Evolutionary conservation across 37 sponge, comb jelly and placozoan species (phyloP).

Genomic region (Hexactinellida sp.): DNA sequence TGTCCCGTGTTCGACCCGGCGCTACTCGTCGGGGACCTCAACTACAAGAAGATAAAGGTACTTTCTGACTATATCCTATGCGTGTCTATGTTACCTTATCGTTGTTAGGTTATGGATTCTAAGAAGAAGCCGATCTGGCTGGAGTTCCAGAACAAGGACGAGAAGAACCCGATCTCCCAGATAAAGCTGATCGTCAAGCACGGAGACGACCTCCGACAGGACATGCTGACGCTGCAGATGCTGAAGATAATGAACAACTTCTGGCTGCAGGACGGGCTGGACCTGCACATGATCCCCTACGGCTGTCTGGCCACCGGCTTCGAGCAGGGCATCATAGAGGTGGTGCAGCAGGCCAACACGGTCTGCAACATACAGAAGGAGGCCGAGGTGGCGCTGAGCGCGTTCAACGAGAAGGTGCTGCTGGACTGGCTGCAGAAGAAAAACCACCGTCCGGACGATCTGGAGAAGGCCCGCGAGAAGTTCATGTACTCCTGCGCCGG

Average conservation of each 20-base stretch:
- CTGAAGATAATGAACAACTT: conserved; percentile 76
- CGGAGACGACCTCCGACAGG: conserved; percentile 84
- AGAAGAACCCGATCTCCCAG: conserved; percentile 18
- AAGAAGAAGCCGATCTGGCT: conserved; percentile 89
- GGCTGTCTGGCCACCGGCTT: conserved; percentile 69
- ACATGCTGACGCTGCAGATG: conserved; percentile 93
- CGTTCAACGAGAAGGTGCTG: conserved; percentile 66
- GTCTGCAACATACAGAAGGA: conserved; percentile 49
- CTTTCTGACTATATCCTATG: not conserved
- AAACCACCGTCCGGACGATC: conserved; percentile 41
- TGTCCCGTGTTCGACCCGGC: conserved; percentile 4
- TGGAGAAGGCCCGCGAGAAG: conserved; percentile 47
- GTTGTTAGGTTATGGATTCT: conserved; percentile 65
- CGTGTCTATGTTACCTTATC: not conserved
- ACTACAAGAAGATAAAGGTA: conserved; percentile 14
- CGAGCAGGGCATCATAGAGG: conserved; percentile 73
- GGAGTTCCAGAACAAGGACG: conserved; percentile 67
- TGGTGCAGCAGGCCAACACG: conserved; percentile 65
- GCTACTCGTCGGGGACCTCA: not conserved
- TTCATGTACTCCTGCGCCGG: conserved; percentile 88
- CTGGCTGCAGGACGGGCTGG: conserved; percentile 51
- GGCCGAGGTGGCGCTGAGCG: conserved; percentile 48
- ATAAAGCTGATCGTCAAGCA: conserved; percentile 78
- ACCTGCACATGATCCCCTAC: conserved; percentile 63
- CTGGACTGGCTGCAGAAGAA: conserved; percentile 61